Base-by-base conservation (phyloP, 2,797 vertebrate genomes). In the Prunella strophiata region DNA sequence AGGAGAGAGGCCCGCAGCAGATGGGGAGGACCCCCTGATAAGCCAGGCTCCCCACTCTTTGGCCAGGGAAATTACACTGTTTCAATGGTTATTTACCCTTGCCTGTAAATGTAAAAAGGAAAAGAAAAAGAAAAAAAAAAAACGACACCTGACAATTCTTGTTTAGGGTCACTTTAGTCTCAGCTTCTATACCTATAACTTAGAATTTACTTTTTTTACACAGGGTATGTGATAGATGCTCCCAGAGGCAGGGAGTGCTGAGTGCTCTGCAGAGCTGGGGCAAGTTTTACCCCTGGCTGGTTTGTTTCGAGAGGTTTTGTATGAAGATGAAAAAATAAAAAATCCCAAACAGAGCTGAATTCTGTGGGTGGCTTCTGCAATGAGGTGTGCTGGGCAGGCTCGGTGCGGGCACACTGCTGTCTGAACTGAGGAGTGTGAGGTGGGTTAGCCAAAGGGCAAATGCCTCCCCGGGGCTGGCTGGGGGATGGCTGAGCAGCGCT, bases 401-500 rank as follows among this genome's bases (percentile, higher is more conserved):
- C 0, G 0, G 14, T 0, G 5, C 26, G 67, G 48, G 9, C 4
- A 2, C 26, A 4, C 7, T 16, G 57, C 26, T 0, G 6, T 27
- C 9, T 19, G 51, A 16, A 3, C 8, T 11, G 32, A 5, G 10
- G 13, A 29, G 8, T 15, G 48, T 22, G 50, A n/a, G 55, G 6
- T 5, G 30, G 30, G 1, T 3, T 3, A 32, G 29, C 22, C 58
- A 6, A 40, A 55, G 51, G 51, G n/a, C 11, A 3, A 9, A 26
- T 3, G n/a, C n/a, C 42, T 42, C 45, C 20, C 12, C 25, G 2
- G 42, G 20, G 11, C 8, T 11, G 32, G 18, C 50, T 4, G 2
- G 32, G 25, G 8, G 25, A 13, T 7, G 36, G 19, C 68, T 55
- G 79, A 47, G 38, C 43, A 5, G 5, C 25, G 7, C 23, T 0